phyloP scores from a whole-genome alignment of 37 sponge, comb jelly and placozoan genomes.

The Theonella swinhoei region DNA sequence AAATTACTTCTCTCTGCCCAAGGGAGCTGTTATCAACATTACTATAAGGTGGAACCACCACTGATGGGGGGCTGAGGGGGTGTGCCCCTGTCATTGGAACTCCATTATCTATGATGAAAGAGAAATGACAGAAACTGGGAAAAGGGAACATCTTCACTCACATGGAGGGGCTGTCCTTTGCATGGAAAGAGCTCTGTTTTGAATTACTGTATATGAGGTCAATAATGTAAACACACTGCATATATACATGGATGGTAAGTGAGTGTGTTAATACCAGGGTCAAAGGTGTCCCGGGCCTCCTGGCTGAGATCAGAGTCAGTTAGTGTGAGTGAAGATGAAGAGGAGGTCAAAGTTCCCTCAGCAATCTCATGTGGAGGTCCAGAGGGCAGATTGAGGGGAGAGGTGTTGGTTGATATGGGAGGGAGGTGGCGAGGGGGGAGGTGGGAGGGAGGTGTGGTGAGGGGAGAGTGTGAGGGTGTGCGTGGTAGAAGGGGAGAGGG shows the following conservation, averaged over 20 bases:
- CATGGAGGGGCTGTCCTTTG: neutral
- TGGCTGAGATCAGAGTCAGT: slow-evolving; percentile 2
- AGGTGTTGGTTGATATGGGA: neutral
- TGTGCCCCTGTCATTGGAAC: neutral
- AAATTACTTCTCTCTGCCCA: neutral
- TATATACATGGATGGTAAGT: neutral
- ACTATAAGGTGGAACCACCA: neutral
- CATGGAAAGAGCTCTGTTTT: neutral
- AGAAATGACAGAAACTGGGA: neutral
- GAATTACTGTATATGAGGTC: neutral
- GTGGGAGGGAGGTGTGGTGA: neutral
- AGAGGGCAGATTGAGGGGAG: neutral
- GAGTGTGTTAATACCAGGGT: slow-evolving; percentile 13
- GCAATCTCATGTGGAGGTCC: neutral
- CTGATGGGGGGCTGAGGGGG: neutral
- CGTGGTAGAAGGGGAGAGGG: neutral
- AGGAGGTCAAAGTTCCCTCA: neutral
- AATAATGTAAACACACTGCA: no score
- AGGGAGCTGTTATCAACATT: neutral
- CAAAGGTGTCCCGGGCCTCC: slow-evolving; percentile 42
- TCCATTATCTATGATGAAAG: neutral
- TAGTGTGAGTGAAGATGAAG: neutral
- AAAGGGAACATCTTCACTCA: neutral
- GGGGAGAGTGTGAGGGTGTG: neutral
- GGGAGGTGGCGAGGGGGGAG: neutral